Evolutionary conservation across 2,797 vertebrate species (phyloP).

Genomic region (Bryconaethiops microstoma): DNA sequence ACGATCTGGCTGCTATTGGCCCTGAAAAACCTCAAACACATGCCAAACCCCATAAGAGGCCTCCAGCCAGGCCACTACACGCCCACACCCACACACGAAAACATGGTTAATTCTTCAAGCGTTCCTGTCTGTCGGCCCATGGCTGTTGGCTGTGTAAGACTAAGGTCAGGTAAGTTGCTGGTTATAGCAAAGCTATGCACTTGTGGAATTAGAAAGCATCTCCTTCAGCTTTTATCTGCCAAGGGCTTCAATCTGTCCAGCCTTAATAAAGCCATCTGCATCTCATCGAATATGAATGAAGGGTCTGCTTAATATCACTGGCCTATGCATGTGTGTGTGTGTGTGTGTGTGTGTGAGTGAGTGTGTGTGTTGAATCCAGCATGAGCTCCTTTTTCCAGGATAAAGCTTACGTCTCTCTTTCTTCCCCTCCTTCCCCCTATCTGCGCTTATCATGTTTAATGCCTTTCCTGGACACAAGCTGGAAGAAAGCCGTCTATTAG

Average conservation of each 20-base stretch:
- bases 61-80: constrained; percentile 46
- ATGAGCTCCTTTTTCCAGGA: constrained; percentile 59
- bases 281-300: constrained; percentile 79
- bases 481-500: constrained; percentile 63
- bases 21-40: constrained; percentile 44
- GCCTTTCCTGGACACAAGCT: constrained; percentile 63
- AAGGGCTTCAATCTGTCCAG: constrained; percentile 66
- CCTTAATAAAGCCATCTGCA: constrained; percentile 80
- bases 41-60: constrained; percentile 26
- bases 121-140: not conserved
- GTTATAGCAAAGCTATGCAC: not conserved
- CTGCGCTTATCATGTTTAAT: constrained; percentile 80
- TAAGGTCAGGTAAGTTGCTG: not conserved
- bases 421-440: constrained; percentile 67
- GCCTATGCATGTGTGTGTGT: constrained; percentile 64
- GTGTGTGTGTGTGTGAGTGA: constrained; percentile 58
- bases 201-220: constrained; percentile 50
- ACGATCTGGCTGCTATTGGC: constrained; percentile 40
- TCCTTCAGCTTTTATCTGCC: constrained; percentile 70
- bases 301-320: constrained; percentile 65
- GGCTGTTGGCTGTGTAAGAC: not conserved
- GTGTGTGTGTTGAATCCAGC: constrained; percentile 61
- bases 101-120: not conserved
- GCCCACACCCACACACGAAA: constrained; percentile 26
- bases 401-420: constrained; percentile 58